Evolutionary conservation across 37 sponge, comb jelly and placozoan species (phyloP), one percentile per base, ranked within the genome.

Genomic region (Cliona cf. orientalis): DNA sequence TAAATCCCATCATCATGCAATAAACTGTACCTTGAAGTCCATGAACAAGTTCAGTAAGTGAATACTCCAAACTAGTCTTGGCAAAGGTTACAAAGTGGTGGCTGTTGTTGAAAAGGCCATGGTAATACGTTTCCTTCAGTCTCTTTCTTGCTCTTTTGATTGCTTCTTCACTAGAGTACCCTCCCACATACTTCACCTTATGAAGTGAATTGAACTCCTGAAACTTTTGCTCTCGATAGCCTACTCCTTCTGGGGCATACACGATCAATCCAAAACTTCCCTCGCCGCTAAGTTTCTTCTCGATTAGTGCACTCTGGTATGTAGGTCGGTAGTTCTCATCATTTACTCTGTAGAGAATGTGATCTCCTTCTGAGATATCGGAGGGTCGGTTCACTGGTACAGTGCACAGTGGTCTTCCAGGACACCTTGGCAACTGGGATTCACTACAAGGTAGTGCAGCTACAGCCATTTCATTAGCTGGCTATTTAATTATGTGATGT

Each of bases 241-340:
- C 69, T 38, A 69, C n/a, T 5, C 69, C 69, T 37, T 39, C 22
- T 33, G 36, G 37, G 25, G 19, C 37, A 14, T 69, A 38, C 39
- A 17, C 14, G 0, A 69, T 69, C 25, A 69, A 11, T 25, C 25
- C 19, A 37, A 69, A 14, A n/a, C n/a, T n/a, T 14, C 0, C 39
- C 0, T 39, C 69, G 6, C 3, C 22, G 7, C 3, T 14, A 38
- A 38, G n/a, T n/a, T n/a, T 69, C 0, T 69, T 5, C 25, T 38
- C 69, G 37, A 69, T 38, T 25, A 69, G 37, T 38, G 69, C 69
- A 69, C 69, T 69, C 0, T 37, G 34, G 38, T 38, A 69, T 38
- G 37, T 69, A 7, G 25, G 69, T 6, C 69, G 34, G 39, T 69
- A 69, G 14, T 49, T 14, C 37, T 32, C 38, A 37, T 32, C 38